Evolutionary conservation across 1,140 invertebrate genomes (phyloP), one percentile per base, ranked within the genome.

Genomic region (Megathymus violae): DNA sequence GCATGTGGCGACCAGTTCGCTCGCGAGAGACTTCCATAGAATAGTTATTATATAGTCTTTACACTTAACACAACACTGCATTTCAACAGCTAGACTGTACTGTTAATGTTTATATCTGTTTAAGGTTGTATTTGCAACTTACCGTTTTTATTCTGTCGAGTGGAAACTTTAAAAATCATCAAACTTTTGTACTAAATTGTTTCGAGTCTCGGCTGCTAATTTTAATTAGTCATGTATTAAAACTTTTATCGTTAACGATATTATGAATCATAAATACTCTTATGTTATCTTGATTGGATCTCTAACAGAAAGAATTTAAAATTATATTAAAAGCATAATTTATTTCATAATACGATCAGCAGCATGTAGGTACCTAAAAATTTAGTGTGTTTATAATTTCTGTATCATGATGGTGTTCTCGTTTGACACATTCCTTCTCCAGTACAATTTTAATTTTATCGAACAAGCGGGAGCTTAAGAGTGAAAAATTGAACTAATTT

Each of bases 321-420:
- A 74, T 60, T 61, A 60, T 80, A 83, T 81, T 76, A 58, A 70
- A 73, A 62, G 68, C 69, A 76, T 85, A 83, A 85, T 82, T 85
- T 87, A 85, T 84, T 80, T 67, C 60, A 56, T 70, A 52, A 44
- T 69, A 67, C 36, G 46, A 64, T 78, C 77, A 85, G 72, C 78
- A 82, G 80, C 81, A n/a, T n/a, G 75, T 78, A 71, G 75, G 74
- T 80, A 79, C 70, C 68, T 74, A 69, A 68, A 66, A 64, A 40
- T 15, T 40, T 41, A 41, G 74, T 74, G 62, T 88, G 83, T 89
- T 88, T 88, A 88, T 88, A 88, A 88, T 89, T 89, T 89, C 87
- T 89, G 87, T 89, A 88, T 83, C 87, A 84, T 88, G 79, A 89
- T 88, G 69, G 67, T 63, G 50, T 72, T 65, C 73, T 67, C 17